A percentile compares a stretch with the other conserved stretches of the same genome.
phyloP scores from a whole-genome alignment of 2,888 invertebrate genomes.

The Mantis religiosa region DNA sequence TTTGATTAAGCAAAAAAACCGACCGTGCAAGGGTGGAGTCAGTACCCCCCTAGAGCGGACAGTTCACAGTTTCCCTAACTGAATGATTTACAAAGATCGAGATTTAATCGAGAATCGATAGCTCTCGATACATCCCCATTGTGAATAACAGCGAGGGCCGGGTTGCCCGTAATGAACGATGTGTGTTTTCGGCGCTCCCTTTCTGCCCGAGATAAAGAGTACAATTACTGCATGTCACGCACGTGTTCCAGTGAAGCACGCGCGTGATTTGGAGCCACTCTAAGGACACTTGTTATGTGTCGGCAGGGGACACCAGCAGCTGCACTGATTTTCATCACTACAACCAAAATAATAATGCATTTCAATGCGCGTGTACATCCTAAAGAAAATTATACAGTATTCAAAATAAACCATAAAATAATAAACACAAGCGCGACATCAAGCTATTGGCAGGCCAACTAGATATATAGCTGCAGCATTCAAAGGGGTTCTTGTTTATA shows the following conservation, averaged over 20 bases:
- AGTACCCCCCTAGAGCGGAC: background rate
- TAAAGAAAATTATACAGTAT: background rate
- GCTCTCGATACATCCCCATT: background rate
- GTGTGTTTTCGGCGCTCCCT: background rate
- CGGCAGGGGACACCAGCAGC: background rate
- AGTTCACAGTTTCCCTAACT: background rate
- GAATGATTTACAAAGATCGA: background rate
- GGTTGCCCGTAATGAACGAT: background rate
- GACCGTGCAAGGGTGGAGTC: background rate
- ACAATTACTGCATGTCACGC: background rate
- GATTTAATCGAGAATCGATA: constrained; percentile 3
- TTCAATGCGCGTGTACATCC: background rate
- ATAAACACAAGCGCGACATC: background rate
- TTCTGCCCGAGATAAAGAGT: background rate
- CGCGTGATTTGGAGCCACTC: background rate
- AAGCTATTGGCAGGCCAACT: background rate
- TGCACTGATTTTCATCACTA: background rate
- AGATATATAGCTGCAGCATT: no score
- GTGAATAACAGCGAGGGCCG: background rate
- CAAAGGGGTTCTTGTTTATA: no score
- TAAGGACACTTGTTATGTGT: background rate
- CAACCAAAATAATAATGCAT: background rate
- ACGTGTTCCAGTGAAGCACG: background rate
- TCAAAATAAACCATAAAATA: background rate
- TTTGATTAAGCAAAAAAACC: background rate